Conservation (phyloP, 1,140 invertebrate species). For the Frieseomelitta varia region DNA sequence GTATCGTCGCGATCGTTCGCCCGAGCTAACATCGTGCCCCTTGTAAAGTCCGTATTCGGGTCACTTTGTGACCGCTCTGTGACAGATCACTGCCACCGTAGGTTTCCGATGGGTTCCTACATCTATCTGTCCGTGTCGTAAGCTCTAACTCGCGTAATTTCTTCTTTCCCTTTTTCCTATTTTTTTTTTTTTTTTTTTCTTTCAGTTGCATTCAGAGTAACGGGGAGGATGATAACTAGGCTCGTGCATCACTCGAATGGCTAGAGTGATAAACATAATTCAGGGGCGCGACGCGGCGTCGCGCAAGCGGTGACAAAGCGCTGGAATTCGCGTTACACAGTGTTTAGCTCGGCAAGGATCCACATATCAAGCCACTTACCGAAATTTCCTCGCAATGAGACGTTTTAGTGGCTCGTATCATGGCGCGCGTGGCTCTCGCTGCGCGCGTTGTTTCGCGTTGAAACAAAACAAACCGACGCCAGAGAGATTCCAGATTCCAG, state of each 20-base stretch:
- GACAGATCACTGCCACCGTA: constrained; percentile 6
- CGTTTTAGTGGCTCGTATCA: constrained; percentile 42
- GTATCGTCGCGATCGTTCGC: constrained; percentile 13
- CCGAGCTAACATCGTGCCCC: neutral
- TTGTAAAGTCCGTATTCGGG: constrained; percentile 1
- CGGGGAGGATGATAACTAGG: neutral
- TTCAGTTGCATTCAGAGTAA: no score
- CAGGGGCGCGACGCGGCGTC: neutral
- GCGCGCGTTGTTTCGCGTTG: constrained; percentile 26
- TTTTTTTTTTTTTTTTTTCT: neutral
- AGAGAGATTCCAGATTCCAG: constrained; percentile 23
- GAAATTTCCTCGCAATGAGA: constrained; percentile 56
- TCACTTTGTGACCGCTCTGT: no score
- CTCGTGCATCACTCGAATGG: neutral
- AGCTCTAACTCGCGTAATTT: no score
- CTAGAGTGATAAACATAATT: neutral
- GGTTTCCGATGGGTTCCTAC: no score
- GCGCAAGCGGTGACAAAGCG: neutral
- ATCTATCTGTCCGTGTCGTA: no score
- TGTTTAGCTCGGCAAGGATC: constrained; percentile 36
- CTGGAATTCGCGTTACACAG: neutral
- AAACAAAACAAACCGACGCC: constrained; percentile 59
- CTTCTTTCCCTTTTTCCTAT: no score
- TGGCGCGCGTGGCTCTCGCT: neutral
- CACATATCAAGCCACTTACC: constrained; percentile 52